Evolutionary conservation across 2,797 vertebrate genomes (phyloP).

Genomic region (Falco cherrug): DNA sequence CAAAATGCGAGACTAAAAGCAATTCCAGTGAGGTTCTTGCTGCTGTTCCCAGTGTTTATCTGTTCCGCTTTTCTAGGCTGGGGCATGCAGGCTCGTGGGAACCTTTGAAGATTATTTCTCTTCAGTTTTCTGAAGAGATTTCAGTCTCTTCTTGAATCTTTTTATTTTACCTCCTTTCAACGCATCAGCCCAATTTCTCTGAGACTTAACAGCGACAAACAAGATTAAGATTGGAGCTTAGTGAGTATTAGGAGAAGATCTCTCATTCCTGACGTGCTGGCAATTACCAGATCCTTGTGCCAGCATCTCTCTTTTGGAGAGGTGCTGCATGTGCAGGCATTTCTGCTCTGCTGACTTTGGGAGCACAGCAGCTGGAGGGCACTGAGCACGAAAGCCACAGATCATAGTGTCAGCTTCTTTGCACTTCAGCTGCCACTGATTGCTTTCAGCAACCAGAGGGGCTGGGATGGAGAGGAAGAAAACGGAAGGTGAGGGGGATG

Average conservation of each 20-base stretch:
- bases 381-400: rapidly evolving
- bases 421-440: neutral
- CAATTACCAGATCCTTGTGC: neutral
- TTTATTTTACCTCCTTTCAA: conserved; percentile 48
- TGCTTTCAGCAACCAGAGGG: neutral
- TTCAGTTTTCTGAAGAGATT: conserved; percentile 33
- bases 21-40: neutral
- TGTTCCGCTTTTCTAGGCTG: neutral
- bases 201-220: conserved; percentile 26
- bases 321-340: rapidly evolving
- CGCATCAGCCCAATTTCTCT: neutral
- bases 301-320: neutral
- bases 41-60: neutral
- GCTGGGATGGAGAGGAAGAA: neutral
- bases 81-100: neutral
- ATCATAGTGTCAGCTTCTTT: neutral
- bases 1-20: neutral
- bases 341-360: neutral
- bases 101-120: conserved; percentile 59
- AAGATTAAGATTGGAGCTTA: conserved; percentile 62
- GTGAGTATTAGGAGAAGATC: conserved; percentile 32
- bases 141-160: conserved; percentile 21
- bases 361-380: neutral
- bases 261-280: neutral
- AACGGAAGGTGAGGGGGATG: neutral